Evolutionary conservation across 2,797 vertebrate species (phyloP).

Genomic region (Momotus momota): DNA sequence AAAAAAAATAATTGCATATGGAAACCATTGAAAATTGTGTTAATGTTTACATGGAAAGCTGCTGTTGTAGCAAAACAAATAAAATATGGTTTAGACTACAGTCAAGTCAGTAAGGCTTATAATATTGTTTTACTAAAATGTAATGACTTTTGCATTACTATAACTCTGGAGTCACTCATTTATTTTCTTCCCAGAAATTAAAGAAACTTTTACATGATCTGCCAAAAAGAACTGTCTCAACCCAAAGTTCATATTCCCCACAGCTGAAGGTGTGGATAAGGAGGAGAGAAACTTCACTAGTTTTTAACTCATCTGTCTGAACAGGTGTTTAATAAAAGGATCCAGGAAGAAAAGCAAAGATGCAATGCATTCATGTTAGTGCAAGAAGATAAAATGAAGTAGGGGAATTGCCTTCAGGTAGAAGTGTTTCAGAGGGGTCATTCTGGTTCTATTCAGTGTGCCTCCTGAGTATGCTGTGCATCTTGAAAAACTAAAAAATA

Average conservation of each 20-base stretch:
- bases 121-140: neutral
- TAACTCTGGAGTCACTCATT: neutral
- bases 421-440: neutral
- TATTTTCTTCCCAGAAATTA: neutral
- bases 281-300: neutral
- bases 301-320: neutral
- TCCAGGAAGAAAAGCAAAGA: rapidly evolving
- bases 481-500: neutral
- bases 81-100: neutral
- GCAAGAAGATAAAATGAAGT: neutral
- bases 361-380: neutral
- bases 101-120: neutral
- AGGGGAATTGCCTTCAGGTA: rapidly evolving
- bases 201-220: neutral
- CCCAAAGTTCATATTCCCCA: neutral
- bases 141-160: too few relatives aligned
- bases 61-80: neutral
- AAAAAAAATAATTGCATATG: neutral
- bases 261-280: neutral
- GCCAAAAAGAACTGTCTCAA: neutral
- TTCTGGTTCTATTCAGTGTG: neutral
- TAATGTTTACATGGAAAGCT: neutral
- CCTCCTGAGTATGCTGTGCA: too few relatives aligned
- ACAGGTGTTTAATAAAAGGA: neutral
- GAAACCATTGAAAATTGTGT: neutral